Conservation (phyloP, 2,797 vertebrate species). For the Falco rusticolus region DNA sequence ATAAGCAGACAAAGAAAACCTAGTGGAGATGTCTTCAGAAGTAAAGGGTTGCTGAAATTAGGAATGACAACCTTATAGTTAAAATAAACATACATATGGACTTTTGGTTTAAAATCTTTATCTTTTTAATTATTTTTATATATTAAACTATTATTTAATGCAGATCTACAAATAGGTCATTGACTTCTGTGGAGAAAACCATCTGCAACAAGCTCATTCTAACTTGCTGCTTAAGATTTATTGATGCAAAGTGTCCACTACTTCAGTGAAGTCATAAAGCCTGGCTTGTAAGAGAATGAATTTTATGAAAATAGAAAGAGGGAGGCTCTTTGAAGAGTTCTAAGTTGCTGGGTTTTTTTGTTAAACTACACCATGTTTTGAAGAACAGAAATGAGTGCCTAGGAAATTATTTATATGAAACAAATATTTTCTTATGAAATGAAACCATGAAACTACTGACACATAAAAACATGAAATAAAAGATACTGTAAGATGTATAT, state of each 20-base stretch:
- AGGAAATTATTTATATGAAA: not conserved
- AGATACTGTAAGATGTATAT: not conserved
- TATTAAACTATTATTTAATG: not conserved
- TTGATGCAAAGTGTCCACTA: not conserved
- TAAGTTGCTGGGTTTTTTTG: not conserved
- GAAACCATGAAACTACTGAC: not conserved
- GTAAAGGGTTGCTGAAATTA: not conserved
- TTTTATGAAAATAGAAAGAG: not conserved
- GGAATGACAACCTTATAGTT: not conserved
- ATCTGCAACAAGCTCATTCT: not conserved
- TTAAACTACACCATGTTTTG: not conserved
- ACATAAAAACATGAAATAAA: not conserved
- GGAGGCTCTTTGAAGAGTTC: not conserved
- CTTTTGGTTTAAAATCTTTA: not conserved
- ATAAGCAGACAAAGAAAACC: not conserved
- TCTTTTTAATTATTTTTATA: not conserved
- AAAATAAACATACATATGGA: not conserved
- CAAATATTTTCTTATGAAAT: not conserved
- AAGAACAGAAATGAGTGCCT: not conserved
- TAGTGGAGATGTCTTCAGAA: fast-evolving
- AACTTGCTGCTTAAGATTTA: not conserved
- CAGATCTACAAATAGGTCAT: not conserved
- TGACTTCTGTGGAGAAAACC: not conserved
- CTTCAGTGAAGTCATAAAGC: not conserved
- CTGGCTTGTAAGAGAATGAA: not conserved